Conservation (phyloP, 2,113 vertebrate species). For the Macquaria australasica region DNA sequence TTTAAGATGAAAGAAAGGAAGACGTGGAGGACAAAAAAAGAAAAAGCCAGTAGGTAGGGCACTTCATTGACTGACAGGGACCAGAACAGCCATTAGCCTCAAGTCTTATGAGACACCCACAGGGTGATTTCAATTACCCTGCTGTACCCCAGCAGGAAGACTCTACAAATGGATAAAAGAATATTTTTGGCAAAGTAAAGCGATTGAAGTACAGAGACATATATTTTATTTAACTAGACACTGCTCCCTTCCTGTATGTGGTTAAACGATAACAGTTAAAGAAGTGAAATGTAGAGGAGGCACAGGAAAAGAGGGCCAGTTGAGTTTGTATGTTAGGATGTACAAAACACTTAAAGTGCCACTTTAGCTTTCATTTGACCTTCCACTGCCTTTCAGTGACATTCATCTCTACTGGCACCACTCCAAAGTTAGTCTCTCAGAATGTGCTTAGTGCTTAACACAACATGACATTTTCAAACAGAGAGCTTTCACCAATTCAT, state of each 20-base stretch:
- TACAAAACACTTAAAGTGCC: neutral
- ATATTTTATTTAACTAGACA: conserved; percentile 40
- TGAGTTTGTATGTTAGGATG: neutral
- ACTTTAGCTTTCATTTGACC: conserved; percentile 31
- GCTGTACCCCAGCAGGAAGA: conserved; percentile 52
- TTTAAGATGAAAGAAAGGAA: conserved; percentile 53
- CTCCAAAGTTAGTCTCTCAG: neutral
- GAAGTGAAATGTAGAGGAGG: neutral
- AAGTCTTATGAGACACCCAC: conserved; percentile 75
- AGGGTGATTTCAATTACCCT: conserved; percentile 78
- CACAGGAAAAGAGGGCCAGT: neutral
- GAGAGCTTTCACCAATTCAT: neutral
- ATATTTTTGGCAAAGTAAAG: conserved; percentile 44
- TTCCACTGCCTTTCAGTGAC: conserved; percentile 5
- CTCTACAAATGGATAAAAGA: conserved; percentile 51
- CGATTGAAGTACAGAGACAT: conserved; percentile 3
- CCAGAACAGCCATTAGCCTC: conserved; percentile 72
- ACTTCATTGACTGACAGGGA: conserved; percentile 72
- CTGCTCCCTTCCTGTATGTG: neutral
- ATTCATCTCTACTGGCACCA: conserved; percentile 18
- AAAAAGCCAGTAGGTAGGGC: conserved; percentile 36
- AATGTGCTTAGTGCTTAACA: neutral
- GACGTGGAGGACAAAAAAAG: conserved; percentile 3
- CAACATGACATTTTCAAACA: neutral
- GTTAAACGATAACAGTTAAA: neutral